Conservation (phyloP, 2,113 vertebrate species). For the Perca schrenkii region DNA sequence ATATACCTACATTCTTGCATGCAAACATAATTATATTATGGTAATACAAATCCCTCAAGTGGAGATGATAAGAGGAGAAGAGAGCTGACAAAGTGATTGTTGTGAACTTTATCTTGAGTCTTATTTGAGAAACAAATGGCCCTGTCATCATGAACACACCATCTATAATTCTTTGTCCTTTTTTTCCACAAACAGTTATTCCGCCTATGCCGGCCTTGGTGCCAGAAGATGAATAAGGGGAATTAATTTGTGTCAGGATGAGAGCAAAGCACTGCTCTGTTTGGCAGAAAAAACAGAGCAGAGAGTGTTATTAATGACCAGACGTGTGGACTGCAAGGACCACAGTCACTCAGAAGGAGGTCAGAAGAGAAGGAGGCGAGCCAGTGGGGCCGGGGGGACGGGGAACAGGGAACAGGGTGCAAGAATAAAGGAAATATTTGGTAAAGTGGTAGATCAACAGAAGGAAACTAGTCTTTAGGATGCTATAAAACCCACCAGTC, state of each 20-base stretch:
- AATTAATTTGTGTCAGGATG: slow-evolving; percentile 84
- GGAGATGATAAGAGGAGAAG: slow-evolving; percentile 31
- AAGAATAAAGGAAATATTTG: slow-evolving; percentile 61
- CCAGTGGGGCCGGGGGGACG: background rate
- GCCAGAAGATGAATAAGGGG: slow-evolving; percentile 82
- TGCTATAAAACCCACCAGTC: slow-evolving; percentile 43
- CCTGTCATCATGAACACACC: slow-evolving; percentile 71
- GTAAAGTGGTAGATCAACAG: slow-evolving; percentile 55
- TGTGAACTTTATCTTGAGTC: slow-evolving; percentile 73
- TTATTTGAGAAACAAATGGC: slow-evolving; percentile 76
- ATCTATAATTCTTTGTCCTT: slow-evolving; percentile 78
- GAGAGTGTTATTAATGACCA: slow-evolving; percentile 76
- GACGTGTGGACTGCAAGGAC: slow-evolving; percentile 77
- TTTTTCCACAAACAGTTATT: slow-evolving; percentile 78
- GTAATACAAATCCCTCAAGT: background rate
- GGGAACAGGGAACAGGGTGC: slow-evolving; percentile 27
- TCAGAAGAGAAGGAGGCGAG: slow-evolving; percentile 67
- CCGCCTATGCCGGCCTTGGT: slow-evolving; percentile 76
- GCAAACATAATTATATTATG: slow-evolving; percentile 31
- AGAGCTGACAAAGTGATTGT: slow-evolving; percentile 71
- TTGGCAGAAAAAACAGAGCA: slow-evolving; percentile 79
- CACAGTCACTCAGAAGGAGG: slow-evolving; percentile 73
- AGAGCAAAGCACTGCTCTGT: slow-evolving; percentile 78
- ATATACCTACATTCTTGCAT: background rate
- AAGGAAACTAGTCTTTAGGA: slow-evolving; percentile 44